Evolutionary conservation across 1,140 invertebrate genomes (phyloP), one percentile per base, ranked within the genome.

Genomic region (Helicoverpa zea): DNA sequence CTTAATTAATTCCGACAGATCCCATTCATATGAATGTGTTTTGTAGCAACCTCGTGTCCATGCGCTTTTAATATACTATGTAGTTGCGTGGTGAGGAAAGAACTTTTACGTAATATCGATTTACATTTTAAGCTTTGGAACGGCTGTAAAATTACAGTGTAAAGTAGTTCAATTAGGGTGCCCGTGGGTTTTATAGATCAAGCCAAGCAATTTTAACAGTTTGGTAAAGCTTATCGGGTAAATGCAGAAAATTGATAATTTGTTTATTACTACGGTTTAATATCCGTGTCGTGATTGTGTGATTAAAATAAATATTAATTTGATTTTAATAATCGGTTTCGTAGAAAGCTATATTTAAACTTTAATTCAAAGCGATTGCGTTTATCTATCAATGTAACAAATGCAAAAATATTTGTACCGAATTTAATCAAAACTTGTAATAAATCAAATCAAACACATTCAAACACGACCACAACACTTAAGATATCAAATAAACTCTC

Each of bases 21-120:
- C 30, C 68, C 68, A 72, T 54, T 72, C 68, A 54, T 72, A 72
- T 52, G 68, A 72, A 72, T 72, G 68, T 54, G 43, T 68, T 68
- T 12, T 11, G 49, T 72, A 23, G 68, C 23, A 52, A 54, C 30
- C 64, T 68, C 18, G 13, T 52, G 52, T 30, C 35, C 5, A 52
- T 52, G 49, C 49, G 13, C 49, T 72, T 52, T 72, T 54, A 54
- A 30, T 54, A 51, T 43, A 43, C 5, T n/a, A 18, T 9, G 43
- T 13, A 1, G 43, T 10, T 2, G 49, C 49, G 68, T 29, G 68
- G 18, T 72, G 49, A 30, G 68, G 68, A 72, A 54, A 72, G 68
- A 43, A 52, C 49, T 68, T 68, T 68, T 68, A 18, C 43, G 43
- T 49, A 68, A 49, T 49, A 18, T 47, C 35, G 35, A 43, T 18